Evolutionary conservation across 2,888 invertebrate species (phyloP).

Genomic region (Onchidella celtica): DNA sequence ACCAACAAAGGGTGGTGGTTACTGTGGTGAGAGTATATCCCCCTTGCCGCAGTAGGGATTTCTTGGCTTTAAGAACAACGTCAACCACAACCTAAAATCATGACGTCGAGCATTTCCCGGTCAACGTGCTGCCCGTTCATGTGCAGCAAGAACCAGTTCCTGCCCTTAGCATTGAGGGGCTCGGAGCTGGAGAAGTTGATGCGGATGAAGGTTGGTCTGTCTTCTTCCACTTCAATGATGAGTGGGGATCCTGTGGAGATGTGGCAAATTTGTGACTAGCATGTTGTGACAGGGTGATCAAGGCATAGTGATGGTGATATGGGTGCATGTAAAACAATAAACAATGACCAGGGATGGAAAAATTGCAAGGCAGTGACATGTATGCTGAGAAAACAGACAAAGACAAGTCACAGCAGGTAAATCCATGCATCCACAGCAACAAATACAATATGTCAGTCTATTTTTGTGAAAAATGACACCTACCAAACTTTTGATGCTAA

Average conservation of each 20-base stretch:
- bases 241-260: slow-evolving; percentile 69
- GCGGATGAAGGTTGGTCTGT: slow-evolving; percentile 59
- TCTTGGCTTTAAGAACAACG: background rate
- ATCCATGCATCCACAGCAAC: too few relatives aligned
- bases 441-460: too few relatives aligned
- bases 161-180: slow-evolving; percentile 53
- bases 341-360: too few relatives aligned
- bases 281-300: too few relatives aligned
- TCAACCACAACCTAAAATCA: slow-evolving; percentile 68
- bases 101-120: slow-evolving; percentile 62
- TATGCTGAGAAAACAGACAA: too few relatives aligned
- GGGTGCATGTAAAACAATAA: too few relatives aligned
- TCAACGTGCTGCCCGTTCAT: slow-evolving; percentile 65
- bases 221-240: slow-evolving; percentile 64
- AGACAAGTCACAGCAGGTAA: too few relatives aligned
- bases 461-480: too few relatives aligned
- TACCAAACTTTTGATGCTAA: too few relatives aligned
- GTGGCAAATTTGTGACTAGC: too few relatives aligned
- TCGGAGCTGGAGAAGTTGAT: slow-evolving; percentile 59
- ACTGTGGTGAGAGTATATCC: background rate
- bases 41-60: background rate
- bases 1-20: background rate
- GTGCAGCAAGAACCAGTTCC: slow-evolving; percentile 64
- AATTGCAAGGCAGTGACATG: too few relatives aligned
- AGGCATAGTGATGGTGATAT: too few relatives aligned